Conservation (phyloP, 1,140 invertebrate species). For the Trissolcus basalis region DNA sequence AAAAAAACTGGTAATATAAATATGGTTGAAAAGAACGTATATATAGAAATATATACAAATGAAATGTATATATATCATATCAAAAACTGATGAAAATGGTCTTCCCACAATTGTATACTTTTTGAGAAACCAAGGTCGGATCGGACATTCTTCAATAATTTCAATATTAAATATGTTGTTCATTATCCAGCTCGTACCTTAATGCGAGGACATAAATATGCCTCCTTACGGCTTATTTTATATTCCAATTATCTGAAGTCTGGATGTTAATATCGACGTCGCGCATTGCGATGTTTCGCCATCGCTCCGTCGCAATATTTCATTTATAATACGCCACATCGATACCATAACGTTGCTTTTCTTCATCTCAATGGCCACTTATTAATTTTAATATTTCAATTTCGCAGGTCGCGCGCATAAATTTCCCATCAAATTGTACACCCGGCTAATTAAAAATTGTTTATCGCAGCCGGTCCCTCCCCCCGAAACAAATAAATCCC, state of each 20-base stretch:
- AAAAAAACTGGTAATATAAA: no score
- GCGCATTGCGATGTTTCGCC: constrained; percentile 33
- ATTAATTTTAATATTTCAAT: constrained; percentile 56
- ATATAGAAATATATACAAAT: no score
- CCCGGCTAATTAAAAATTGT: constrained; percentile 28
- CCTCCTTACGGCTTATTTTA: constrained; percentile 34
- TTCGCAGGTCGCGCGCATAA: constrained; percentile 23
- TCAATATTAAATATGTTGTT: constrained; percentile 39
- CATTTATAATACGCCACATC: constrained; percentile 29
- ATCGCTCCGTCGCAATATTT: constrained; percentile 32
- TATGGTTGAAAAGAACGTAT: no score
- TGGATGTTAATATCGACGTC: constrained; percentile 44
- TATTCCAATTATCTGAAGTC: constrained; percentile 45
- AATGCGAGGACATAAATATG: constrained; percentile 31
- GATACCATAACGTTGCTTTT: constrained; percentile 25
- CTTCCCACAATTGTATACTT: background rate
- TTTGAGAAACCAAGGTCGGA: constrained; percentile 17
- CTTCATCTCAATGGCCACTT: constrained; percentile 39
- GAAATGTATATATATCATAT: no score
- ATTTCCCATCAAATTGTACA: constrained; percentile 4
- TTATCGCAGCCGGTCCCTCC: constrained; percentile 1
- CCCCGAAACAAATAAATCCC: no score
- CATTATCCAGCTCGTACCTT: constrained; percentile 36
- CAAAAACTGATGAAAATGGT: no score
- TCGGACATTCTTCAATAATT: constrained; percentile 25